Percentiles rank a stretch among this genome's conserved stretches.
Conservation (phyloP, 1,140 invertebrate genomes). For the Camponotus floridanus region DNA sequence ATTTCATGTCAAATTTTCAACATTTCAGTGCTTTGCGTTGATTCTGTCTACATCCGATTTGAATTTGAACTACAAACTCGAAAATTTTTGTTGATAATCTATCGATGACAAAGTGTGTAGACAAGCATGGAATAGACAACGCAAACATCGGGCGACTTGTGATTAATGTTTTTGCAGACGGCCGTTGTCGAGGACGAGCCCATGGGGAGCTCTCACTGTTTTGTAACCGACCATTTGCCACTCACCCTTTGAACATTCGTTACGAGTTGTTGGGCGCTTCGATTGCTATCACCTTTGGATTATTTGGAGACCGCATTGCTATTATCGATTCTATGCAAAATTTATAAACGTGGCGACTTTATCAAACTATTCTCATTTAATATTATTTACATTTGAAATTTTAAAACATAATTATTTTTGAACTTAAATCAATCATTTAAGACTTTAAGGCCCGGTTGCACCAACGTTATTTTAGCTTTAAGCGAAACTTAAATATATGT, state of each 20-base stretch:
- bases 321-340: constrained; percentile 15
- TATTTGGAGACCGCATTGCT: background rate
- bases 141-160: constrained; percentile 79
- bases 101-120: constrained; percentile 76
- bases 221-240: constrained; percentile 75
- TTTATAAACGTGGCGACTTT: background rate
- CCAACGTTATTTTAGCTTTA: too few relatives aligned
- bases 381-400: background rate
- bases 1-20: background rate
- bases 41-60: constrained; percentile 11
- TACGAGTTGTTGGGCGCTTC: constrained; percentile 38
- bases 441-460: too few relatives aligned
- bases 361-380: background rate
- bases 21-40: background rate
- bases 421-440: background rate
- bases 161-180: constrained; percentile 82
- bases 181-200: constrained; percentile 76
- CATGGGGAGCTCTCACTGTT: constrained; percentile 77
- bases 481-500: too few relatives aligned
- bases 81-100: constrained; percentile 53
- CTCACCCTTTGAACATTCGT: constrained; percentile 57
- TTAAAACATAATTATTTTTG: background rate
- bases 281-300: constrained; percentile 31
- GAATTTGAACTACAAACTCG: constrained; percentile 1
- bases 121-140: constrained; percentile 76